Base-by-base conservation (phyloP, 2,797 vertebrate species). In the Meda fulgida region DNA sequence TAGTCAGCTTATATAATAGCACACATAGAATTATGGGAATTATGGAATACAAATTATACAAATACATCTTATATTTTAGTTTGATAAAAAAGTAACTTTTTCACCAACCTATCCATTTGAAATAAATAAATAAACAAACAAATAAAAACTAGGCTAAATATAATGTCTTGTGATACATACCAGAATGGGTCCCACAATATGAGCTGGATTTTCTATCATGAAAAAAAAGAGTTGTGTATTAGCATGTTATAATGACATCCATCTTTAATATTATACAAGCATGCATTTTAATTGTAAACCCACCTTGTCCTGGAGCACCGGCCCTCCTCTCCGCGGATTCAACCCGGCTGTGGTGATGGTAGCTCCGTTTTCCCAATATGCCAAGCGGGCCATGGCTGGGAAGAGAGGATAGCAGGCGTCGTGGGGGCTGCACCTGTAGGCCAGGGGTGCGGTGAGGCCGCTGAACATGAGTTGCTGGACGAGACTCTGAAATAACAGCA, bases 301-400 rank as follows among this genome's bases (percentile, higher is more conserved):
- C 63, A 90, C 90, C 90, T 88, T 89, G 89, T 70, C 85, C 89
- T 66, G 69, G 2, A 40, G 73, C 82, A 91, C 92, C 92, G 86
- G 92, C 84, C 85, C 94, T 93, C 84, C 89, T 94, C 90, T 95
- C 97, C 38, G 91, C 94, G 91, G 95, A 93, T 90, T 98, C 97
- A 80, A 96, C 93, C 89, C 97, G 96, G 85, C 97, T 98, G 92
- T 98, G 97, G 92, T 97, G 97, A 90, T 96, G 98, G 93, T 97
- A 99, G 93, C 96, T 97, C 92, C 97, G 97, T 90, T 99, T 99
- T 84, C 97, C 97, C 95, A 98, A 94, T 94, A 99, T 98, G 94
- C 97, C 96, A 40, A 97, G 93, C 1, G 97, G 95, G 9, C 97
- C 96, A 83, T 97, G 96, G 84, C 90, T 95, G 21, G 97, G 95